Evolutionary conservation across 2,888 invertebrate genomes (phyloP).

Genomic region (Drepana falcataria): DNA sequence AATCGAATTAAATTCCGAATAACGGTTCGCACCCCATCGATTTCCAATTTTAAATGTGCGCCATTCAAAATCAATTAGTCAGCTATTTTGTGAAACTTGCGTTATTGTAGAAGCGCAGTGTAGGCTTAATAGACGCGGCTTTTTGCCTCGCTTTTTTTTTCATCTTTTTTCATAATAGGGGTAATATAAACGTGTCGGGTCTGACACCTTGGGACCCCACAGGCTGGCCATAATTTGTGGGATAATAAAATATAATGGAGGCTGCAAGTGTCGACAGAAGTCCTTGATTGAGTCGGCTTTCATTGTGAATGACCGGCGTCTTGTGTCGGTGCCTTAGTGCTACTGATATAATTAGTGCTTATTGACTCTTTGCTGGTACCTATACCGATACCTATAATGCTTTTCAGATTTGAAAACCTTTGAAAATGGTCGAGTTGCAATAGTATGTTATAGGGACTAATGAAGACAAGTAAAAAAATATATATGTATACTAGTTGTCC

Average conservation of each 20-base stretch:
- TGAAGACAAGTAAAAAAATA: too few relatives aligned
- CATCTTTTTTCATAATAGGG: constrained; percentile 59
- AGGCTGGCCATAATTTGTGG: constrained; percentile 68
- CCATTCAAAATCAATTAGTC: constrained; percentile 71
- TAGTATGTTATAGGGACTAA: too few relatives aligned
- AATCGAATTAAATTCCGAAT: constrained; percentile 26
- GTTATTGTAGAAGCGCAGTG: constrained; percentile 59
- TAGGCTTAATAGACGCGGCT: constrained; percentile 50
- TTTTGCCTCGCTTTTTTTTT: constrained; percentile 53
- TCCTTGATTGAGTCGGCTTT: constrained; percentile 28
- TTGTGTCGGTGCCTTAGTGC: not conserved
- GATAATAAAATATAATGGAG: constrained; percentile 67
- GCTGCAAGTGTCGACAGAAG: constrained; percentile 34
- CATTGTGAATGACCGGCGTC: constrained; percentile 5
- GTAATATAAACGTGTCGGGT: constrained; percentile 70
- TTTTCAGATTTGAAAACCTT: too few relatives aligned
- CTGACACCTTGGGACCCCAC: constrained; percentile 76
- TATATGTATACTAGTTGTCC: too few relatives aligned
- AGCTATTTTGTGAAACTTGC: constrained; percentile 57
- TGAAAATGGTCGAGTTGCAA: too few relatives aligned
- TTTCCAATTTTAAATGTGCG: constrained; percentile 47
- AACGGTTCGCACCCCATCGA: constrained; percentile 41
- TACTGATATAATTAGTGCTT: not conserved
- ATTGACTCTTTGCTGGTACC: not conserved
- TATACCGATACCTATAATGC: too few relatives aligned